Evolutionary conservation across 2,888 invertebrate species (phyloP).

Genomic region (Phragmatobia fuliginosa): DNA sequence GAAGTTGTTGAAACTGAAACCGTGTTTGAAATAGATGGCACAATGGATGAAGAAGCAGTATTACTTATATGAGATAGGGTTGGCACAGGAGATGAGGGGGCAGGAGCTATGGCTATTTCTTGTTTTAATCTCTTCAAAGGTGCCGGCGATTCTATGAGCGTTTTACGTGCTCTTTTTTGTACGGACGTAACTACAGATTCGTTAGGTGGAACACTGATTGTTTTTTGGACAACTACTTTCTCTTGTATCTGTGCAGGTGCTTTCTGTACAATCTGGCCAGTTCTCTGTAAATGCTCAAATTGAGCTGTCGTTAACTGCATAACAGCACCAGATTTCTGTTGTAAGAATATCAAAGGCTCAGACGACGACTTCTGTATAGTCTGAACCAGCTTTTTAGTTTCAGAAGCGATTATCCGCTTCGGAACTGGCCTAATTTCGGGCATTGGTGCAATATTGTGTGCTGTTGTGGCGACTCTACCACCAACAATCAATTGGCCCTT

Average conservation of each 20-base stretch:
- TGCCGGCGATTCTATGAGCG: constrained; percentile 60
- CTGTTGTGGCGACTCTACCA: constrained; percentile 77
- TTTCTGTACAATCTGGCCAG: constrained; percentile 81
- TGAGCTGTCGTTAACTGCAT: constrained; percentile 83
- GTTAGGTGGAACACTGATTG: constrained; percentile 62
- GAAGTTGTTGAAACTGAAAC: constrained; percentile 58
- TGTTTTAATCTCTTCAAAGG: constrained; percentile 73
- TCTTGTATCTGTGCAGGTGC: constrained; percentile 60
- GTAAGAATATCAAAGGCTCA: constrained; percentile 78
- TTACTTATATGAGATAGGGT: constrained; percentile 57
- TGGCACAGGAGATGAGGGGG: constrained; percentile 39
- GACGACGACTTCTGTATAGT: constrained; percentile 71
- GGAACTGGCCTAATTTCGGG: constrained; percentile 75
- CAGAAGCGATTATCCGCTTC: constrained; percentile 70
- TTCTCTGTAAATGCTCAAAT: constrained; percentile 81
- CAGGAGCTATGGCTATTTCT: constrained; percentile 69
- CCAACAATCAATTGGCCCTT: constrained; percentile 85
- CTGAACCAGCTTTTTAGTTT: constrained; percentile 74
- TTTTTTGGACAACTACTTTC: constrained; percentile 72
- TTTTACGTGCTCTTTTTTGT: constrained; percentile 68
- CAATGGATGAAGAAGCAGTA: constrained; percentile 46
- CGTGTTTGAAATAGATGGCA: constrained; percentile 59
- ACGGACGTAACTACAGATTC: constrained; percentile 59
- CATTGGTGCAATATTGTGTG: constrained; percentile 81
- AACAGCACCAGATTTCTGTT: constrained; percentile 82